A percentile compares a stretch with the other conserved stretches of the same genome.
Conservation (phyloP, 2,113 vertebrate species). For the Calcarius ornatus region DNA sequence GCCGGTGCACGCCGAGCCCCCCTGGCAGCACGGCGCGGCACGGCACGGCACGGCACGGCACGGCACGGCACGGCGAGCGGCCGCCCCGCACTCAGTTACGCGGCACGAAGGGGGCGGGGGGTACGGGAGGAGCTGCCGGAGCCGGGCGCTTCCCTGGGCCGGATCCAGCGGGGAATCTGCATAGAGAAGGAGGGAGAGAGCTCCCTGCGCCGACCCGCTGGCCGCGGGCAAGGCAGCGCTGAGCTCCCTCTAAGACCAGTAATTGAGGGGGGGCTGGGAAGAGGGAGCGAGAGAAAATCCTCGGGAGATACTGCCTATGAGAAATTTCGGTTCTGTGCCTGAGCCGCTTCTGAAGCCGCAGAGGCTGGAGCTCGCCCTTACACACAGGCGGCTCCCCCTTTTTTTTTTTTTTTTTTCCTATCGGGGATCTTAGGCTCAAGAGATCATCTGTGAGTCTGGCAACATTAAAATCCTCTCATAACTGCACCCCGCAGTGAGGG, state of each 20-base stretch:
- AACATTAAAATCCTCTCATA: conserved; percentile 6
- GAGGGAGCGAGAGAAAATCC: neutral
- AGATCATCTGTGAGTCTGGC: neutral
- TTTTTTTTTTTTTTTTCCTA: neutral
- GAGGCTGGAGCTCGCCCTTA: neutral
- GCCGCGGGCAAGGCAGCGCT: neutral
- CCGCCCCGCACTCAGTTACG: neutral
- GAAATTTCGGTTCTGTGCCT: neutral
- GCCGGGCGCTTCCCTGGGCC: neutral
- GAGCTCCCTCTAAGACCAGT: neutral
- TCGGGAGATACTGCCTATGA: neutral
- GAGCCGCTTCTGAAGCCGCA: neutral
- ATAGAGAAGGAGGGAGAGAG: neutral
- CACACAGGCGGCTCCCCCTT: neutral
- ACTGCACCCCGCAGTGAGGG: neutral
- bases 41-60: neutral
- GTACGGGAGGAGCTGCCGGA: neutral
- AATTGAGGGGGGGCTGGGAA: neutral
- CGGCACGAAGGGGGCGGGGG: neutral
- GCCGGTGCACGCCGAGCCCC: neutral
- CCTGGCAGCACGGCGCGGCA: neutral
- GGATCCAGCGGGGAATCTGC: conserved; percentile 2
- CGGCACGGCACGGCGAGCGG: neutral
- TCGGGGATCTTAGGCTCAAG: neutral
- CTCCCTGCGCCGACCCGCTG: neutral